A percentile compares a stretch with the other conserved stretches of the same genome.
phyloP scores from a whole-genome alignment of 2,113 vertebrate genomes.

The Anas platyrhynchos region DNA sequence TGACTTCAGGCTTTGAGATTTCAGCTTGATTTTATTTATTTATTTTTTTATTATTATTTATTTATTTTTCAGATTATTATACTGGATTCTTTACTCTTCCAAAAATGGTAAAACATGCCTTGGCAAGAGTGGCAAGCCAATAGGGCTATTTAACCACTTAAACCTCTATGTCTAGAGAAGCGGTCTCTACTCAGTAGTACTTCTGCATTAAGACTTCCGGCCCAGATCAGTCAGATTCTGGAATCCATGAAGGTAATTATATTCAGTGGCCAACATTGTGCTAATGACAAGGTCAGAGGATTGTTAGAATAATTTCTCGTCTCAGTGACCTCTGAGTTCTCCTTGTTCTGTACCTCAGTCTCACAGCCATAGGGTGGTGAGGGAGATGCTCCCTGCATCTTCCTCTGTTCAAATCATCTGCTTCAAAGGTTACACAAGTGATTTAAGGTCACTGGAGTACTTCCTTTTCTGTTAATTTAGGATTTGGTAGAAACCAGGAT shows the following conservation, averaged over 20 bases:
- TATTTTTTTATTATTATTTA: too few species aligned
- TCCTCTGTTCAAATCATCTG: background rate
- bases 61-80: background rate
- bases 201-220: background rate
- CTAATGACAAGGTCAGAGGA: background rate
- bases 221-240: background rate
- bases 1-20: background rate
- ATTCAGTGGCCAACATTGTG: background rate
- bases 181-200: background rate
- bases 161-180: background rate
- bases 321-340: background rate
- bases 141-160: background rate
- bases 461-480: background rate
- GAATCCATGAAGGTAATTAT: background rate
- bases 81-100: background rate
- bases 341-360: background rate
- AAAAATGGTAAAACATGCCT: background rate
- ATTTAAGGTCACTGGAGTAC: background rate
- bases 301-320: background rate
- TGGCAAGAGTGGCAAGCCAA: background rate
- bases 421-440: background rate
- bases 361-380: accelerated
- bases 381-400: background rate
- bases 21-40: background rate
- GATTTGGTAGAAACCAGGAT: background rate